These are phyloP conservation scores for Bagarius yarrelli DNA, from an alignment of 2,113 vertebrate genomes.

Conservation along the genomic window DNA sequence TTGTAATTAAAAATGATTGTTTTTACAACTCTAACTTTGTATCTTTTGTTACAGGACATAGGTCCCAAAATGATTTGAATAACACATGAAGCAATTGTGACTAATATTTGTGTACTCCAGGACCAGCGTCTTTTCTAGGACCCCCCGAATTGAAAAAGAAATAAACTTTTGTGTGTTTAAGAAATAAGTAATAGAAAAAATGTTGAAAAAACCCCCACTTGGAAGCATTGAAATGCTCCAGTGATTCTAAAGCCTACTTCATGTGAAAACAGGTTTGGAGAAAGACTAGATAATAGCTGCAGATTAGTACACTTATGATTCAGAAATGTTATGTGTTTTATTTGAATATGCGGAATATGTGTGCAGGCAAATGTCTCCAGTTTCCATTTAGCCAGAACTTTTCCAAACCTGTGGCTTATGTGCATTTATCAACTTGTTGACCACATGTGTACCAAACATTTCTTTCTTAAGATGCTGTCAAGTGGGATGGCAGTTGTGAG, in stretches of 20 bases:
- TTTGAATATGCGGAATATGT: conserved; percentile 6
- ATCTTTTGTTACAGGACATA: background rate
- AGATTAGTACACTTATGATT: background rate
- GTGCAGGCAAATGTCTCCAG: conserved; percentile 4
- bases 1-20: background rate
- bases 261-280: conserved; percentile 6
- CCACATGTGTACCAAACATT: background rate
- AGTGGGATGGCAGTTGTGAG: background rate
- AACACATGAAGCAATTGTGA: background rate
- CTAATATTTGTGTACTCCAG: background rate
- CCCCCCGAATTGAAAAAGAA: background rate
- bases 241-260: background rate
- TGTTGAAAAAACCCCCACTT: too few species aligned
- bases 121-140: background rate
- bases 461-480: background rate
- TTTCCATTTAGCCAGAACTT: background rate
- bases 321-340: background rate
- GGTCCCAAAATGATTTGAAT: too few species aligned
- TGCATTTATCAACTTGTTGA: background rate
- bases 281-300: background rate
- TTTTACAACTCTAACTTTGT: background rate
- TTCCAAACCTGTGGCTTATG: conserved; percentile 2
- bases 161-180: background rate
- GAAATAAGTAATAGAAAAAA: background rate
- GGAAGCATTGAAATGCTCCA: background rate